Percentiles rank a stretch among this genome's conserved stretches.
phyloP scores from a whole-genome alignment of 2,113 vertebrate species.

The Trichechus manatus region DNA sequence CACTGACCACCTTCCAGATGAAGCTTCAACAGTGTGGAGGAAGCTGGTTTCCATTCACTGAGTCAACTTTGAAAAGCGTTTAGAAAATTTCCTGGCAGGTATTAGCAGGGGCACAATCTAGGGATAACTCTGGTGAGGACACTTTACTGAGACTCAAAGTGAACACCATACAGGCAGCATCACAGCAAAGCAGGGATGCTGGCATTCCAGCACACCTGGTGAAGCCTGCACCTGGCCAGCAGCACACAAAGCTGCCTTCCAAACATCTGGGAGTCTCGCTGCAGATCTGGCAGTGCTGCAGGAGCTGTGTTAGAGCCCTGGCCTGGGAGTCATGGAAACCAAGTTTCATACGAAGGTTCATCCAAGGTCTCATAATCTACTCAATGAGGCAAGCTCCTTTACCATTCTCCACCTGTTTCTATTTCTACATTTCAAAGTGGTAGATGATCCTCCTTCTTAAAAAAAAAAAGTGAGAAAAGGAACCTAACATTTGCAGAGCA shows the following conservation, averaged over 20 bases:
- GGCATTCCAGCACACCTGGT: conserved; percentile 20
- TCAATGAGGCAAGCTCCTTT: neutral
- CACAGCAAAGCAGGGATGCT: neutral
- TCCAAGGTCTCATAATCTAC: neutral
- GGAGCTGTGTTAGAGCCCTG: neutral
- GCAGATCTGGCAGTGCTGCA: neutral
- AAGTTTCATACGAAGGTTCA: neutral
- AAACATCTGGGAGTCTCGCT: neutral
- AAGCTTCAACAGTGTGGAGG: neutral
- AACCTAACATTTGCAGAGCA: neutral
- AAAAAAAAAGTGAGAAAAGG: neutral
- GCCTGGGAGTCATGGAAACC: neutral
- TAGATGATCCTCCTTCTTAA: neutral
- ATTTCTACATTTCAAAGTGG: conserved; percentile 5
- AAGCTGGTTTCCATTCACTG: neutral
- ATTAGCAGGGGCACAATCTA: conserved; percentile 67
- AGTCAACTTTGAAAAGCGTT: conserved; percentile 65
- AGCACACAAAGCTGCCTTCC: neutral
- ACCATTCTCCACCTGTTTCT: neutral
- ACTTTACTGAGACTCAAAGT: conserved; percentile 24
- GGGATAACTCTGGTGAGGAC: conserved; percentile 31
- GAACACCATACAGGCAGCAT: conserved; percentile 40
- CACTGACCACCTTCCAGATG: conserved; percentile 43
- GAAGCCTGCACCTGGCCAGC: neutral
- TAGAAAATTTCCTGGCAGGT: conserved; percentile 55